Evolutionary conservation across 2,797 vertebrate species (phyloP).

Genomic region (Catamblyrhynchus diadema): DNA sequence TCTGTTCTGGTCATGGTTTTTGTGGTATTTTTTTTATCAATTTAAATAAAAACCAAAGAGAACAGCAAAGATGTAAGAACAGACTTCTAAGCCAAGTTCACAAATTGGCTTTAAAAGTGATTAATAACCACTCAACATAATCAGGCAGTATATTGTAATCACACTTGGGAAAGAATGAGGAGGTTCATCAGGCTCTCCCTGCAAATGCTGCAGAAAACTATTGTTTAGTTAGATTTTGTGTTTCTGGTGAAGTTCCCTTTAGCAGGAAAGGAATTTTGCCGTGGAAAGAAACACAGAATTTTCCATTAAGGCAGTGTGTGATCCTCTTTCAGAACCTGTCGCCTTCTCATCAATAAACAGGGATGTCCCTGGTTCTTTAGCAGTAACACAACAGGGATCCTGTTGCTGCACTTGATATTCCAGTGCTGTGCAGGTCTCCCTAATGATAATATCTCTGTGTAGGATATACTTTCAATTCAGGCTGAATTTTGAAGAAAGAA

Average conservation of each 20-base stretch:
- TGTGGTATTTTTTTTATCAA: neutral
- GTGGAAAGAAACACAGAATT: neutral
- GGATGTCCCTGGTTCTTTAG: neutral
- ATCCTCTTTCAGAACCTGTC: neutral
- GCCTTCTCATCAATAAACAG: neutral
- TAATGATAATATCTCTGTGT: neutral
- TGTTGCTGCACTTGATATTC: neutral
- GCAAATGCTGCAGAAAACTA: neutral
- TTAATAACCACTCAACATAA: slow-evolving; percentile 23
- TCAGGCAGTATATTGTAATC: slow-evolving; percentile 28
- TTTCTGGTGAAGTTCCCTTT: neutral
- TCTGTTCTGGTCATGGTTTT: neutral
- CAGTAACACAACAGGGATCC: neutral
- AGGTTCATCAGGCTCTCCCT: neutral
- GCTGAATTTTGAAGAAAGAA: slow-evolving; percentile 4
- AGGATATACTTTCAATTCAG: neutral
- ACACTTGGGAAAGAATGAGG: neutral
- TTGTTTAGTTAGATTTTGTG: neutral
- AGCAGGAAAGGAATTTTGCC: neutral
- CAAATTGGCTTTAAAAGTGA: slow-evolving; percentile 42
- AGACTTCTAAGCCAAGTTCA: slow-evolving; percentile 4
- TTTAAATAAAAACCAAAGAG: neutral
- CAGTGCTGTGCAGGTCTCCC: neutral
- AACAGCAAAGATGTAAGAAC: neutral
- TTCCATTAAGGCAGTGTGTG: neutral